Conservation (phyloP, 1,140 invertebrate species). For the Brachystomella parvula region DNA sequence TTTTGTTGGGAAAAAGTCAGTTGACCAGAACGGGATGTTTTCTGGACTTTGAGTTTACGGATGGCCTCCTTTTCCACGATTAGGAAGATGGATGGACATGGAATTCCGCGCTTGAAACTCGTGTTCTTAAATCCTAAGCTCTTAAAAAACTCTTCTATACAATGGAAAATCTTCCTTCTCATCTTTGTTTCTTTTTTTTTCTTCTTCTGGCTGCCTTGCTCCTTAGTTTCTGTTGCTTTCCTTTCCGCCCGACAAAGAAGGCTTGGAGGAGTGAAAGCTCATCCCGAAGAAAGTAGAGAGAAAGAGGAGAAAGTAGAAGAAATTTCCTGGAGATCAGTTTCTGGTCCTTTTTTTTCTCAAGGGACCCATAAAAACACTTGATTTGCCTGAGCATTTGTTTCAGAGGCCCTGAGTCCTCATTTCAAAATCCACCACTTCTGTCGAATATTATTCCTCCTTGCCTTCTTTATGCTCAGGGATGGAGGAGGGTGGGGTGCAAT, state of each 20-base stretch:
- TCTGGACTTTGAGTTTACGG: not conserved
- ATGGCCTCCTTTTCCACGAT: not conserved
- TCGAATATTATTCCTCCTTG: not conserved
- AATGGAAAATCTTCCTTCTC: not conserved
- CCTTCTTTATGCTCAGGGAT: not conserved
- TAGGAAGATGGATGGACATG: slow-evolving; percentile 4
- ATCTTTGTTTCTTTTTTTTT: not conserved
- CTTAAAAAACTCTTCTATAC: too few relatives aligned
- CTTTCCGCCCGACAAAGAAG: too few relatives aligned
- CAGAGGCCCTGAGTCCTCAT: not conserved
- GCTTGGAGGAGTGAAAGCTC: not conserved
- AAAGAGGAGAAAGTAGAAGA: slow-evolving; percentile 1
- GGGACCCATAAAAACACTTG: slow-evolving; percentile 10
- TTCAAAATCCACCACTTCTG: not conserved
- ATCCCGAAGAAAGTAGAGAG: too few relatives aligned
- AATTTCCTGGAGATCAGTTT: not conserved
- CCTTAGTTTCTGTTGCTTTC: not conserved
- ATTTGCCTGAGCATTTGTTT: slow-evolving; percentile 7
- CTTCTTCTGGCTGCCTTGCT: not conserved
- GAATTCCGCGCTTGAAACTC: not conserved
- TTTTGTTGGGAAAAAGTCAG: not conserved
- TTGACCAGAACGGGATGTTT: not conserved
- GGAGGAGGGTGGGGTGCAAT: too few relatives aligned
- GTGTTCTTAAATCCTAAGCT: too few relatives aligned
- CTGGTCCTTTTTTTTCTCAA: not conserved